Base-by-base conservation (phyloP, 2,113 vertebrate species). In the Leuciscus idus region DNA sequence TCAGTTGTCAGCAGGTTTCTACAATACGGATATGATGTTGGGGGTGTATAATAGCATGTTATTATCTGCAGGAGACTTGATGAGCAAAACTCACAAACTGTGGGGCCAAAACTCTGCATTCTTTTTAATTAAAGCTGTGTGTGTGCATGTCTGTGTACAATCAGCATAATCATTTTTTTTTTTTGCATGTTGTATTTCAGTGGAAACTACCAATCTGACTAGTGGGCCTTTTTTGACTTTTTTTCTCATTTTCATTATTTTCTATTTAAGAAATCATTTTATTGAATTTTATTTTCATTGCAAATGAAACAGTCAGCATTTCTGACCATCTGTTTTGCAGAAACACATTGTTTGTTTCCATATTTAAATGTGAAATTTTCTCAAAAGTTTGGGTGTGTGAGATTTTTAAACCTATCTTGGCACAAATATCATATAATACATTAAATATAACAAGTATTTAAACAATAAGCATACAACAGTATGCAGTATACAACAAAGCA, bases 1-100 rank as follows among this genome's bases (percentile, higher is more conserved):
- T 21, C 17, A 43, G 43, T 4, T 48, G 36, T 57, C 75, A 74
- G 72, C 72, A 74, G 39, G 11, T 74, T 50, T 2, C 73, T 3
- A 8, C 26, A 78, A 36, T 19, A 39, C 21, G 17, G 9, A 1
- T 79, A 36, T 57, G 76, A 23, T 79, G 21, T 39, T 39, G 55
- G 76, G 33, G 55, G 17, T n/a, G 76, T 79, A 33, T 19, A 78
- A 39, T 59, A 79, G 33, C 52, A 61, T 59, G 75, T 57, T 43
- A 43, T 43, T 43, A 43, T 21, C 17, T 36, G 21, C 17, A 70
- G 3, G 15, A 28, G 62, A 66, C 5, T 66, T 30, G 17, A 70
- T 30, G 17, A 70, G 8, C 3, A 70, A 21, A 70, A 23, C 4
- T n/a, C 15, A 77, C 7, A 57, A 57, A 57, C 55, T 21, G 17